A percentile compares a stretch with the other conserved stretches of the same genome.
These are phyloP conservation scores for Tromatobia lineatoria DNA, from an alignment of 2,888 invertebrate genomes.

Conservation along the genomic window DNA sequence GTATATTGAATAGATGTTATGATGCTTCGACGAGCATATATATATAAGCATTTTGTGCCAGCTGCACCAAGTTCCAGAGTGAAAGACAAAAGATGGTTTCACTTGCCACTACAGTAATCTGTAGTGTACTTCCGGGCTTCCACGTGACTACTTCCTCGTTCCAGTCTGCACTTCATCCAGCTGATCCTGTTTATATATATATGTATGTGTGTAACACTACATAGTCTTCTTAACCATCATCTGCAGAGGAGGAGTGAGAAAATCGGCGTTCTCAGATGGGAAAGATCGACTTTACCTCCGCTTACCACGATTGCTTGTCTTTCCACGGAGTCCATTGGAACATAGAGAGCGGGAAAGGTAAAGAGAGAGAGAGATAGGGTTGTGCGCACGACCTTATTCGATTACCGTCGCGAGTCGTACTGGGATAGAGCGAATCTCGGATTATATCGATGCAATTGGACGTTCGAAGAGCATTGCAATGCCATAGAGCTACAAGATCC, in stretches of 20 bases:
- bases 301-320: conserved; percentile 66
- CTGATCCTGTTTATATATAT: background rate
- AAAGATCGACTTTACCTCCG: conserved; percentile 64
- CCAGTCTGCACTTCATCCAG: conserved; percentile 3
- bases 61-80: conserved; percentile 49
- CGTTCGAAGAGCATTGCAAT: conserved; percentile 60
- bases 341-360: conserved; percentile 43
- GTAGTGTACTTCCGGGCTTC: conserved; percentile 47
- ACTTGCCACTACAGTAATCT: conserved; percentile 59
- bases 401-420: conserved; percentile 56
- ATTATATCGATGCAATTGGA: conserved; percentile 67
- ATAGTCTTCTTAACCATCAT: conserved; percentile 28
- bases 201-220: conserved; percentile 9
- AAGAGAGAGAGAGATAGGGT: conserved; percentile 19
- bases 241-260: conserved; percentile 46
- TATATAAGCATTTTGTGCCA: conserved; percentile 37
- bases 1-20: too few species aligned
- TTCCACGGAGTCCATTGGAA: conserved; percentile 44
- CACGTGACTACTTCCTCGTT: conserved; percentile 53
- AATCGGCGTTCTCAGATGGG: conserved; percentile 66
- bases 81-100: conserved; percentile 57
- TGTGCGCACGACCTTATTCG: conserved; percentile 58
- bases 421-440: conserved; percentile 38
- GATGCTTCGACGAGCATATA: too few species aligned
- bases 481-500: conserved; percentile 21